phyloP scores from a whole-genome alignment of 2,797 vertebrate species.

The Phylloscopus collybita region DNA sequence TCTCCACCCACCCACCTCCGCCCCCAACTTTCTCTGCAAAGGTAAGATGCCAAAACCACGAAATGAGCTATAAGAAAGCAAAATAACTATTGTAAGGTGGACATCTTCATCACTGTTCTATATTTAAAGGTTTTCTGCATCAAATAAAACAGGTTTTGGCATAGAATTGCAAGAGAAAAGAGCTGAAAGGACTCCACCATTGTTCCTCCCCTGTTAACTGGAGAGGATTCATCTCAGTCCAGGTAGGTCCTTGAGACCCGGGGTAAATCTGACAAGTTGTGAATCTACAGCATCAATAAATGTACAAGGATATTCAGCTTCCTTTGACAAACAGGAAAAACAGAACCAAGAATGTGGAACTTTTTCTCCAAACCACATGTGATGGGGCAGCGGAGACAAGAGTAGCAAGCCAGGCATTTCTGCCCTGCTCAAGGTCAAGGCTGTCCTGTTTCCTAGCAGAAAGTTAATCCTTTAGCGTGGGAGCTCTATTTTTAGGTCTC shows the following conservation, averaged over 20 bases:
- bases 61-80: neutral
- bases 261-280: neutral
- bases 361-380: neutral
- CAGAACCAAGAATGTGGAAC: neutral
- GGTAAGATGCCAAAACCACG: neutral
- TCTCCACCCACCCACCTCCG: neutral
- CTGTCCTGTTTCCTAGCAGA: neutral
- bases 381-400: neutral
- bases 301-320: neutral
- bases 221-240: neutral
- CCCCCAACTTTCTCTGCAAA: neutral
- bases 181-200: neutral
- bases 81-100: neutral
- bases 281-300: neutral
- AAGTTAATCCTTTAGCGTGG: neutral
- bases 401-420: neutral
- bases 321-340: neutral
- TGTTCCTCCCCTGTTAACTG: neutral
- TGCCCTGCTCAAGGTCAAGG: neutral
- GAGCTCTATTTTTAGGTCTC: neutral
- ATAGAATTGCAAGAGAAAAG: neutral
- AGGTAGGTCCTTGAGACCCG: neutral
- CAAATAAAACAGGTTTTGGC: neutral
- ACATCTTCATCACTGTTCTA: neutral
- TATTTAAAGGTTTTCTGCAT: neutral